Conservation (phyloP, 2,797 vertebrate species). For the Amphiprion clarkii region DNA sequence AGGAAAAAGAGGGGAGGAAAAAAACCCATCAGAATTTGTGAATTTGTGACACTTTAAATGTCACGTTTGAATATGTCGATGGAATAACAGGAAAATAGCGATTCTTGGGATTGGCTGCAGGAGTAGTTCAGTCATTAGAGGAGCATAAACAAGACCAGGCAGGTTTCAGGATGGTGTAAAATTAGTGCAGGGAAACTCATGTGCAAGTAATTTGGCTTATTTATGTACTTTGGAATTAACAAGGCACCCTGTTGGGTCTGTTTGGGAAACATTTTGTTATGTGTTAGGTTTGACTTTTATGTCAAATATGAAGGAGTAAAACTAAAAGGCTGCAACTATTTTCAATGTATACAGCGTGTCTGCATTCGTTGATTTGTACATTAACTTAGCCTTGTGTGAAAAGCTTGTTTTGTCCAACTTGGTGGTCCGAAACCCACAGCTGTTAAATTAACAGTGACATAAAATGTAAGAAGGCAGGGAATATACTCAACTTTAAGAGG, state of each 20-base stretch:
- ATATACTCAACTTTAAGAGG: neutral
- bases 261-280: conserved; percentile 29
- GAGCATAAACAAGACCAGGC: conserved; percentile 18
- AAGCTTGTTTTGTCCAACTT: no score
- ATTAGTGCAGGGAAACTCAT: conserved; percentile 48
- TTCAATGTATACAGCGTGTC: neutral
- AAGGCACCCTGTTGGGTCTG: conserved; percentile 41
- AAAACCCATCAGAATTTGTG: conserved; percentile 1
- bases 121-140: neutral
- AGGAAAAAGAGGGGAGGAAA: neutral
- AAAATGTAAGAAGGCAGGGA: neutral
- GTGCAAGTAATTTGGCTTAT: conserved; percentile 66
- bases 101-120: neutral
- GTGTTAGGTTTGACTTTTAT: conserved; percentile 25
- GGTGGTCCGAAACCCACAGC: neutral
- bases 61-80: conserved; percentile 33
- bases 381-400: neutral
- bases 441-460: neutral
- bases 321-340: conserved; percentile 9
- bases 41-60: conserved; percentile 52
- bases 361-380: neutral
- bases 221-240: conserved; percentile 66
- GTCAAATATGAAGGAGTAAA: conserved; percentile 13
- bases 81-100: conserved; percentile 6
- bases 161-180: conserved; percentile 28